Evolutionary conservation across 2,113 vertebrate genomes (phyloP).

Genomic region (Centropus bengalensis): DNA sequence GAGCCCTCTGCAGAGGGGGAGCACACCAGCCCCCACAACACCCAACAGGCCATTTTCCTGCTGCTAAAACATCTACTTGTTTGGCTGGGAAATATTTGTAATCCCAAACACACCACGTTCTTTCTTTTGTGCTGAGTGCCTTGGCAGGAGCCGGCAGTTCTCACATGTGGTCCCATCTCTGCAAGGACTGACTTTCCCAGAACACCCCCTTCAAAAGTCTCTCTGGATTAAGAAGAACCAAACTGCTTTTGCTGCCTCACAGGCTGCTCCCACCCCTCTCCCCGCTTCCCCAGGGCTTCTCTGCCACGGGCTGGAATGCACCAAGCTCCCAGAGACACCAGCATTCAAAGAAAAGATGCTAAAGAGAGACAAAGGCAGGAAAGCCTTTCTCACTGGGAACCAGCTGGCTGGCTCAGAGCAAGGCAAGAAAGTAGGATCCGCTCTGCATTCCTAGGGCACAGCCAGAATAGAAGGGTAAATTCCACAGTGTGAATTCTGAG

Average conservation of each 20-base stretch:
- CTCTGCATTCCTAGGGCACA: neutral
- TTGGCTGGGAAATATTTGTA: neutral
- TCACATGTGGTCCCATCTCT: neutral
- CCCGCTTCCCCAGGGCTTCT: neutral
- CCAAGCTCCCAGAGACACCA: neutral
- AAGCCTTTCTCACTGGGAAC: neutral
- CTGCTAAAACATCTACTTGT: neutral
- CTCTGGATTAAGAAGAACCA: neutral
- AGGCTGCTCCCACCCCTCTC: constrained; percentile 9
- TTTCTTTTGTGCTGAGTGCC: neutral
- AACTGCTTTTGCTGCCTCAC: neutral
- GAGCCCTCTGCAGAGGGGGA: neutral
- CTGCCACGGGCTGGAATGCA: neutral
- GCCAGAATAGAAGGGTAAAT: neutral
- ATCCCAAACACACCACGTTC: neutral
- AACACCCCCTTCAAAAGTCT: neutral
- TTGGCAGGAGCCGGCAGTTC: neutral
- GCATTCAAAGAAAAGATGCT: constrained; percentile 18
- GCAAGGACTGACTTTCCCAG: neutral
- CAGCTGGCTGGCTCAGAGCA: constrained; percentile 29
- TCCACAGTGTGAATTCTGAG: neutral
- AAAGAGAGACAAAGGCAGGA: constrained; percentile 40
- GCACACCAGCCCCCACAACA: neutral
- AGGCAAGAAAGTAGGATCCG: neutral
- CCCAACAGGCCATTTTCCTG: neutral